A percentile compares a stretch with the other conserved stretches of the same genome.
Evolutionary conservation across 2,113 vertebrate species (phyloP).

Genomic region (Nothobranchius kuhntae): DNA sequence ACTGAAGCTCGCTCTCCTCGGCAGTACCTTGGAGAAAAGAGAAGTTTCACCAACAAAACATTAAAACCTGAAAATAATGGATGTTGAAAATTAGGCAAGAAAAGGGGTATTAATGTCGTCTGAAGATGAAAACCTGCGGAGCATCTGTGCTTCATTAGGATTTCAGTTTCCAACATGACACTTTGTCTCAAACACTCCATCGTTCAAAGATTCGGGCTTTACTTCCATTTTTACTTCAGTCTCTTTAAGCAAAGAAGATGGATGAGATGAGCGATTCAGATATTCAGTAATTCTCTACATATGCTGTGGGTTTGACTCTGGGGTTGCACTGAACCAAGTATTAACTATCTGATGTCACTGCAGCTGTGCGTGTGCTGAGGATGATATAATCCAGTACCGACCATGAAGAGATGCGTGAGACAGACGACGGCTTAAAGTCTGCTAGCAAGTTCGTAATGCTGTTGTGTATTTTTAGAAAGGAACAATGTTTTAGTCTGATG

Average conservation of each 20-base stretch:
- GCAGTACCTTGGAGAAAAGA: no score
- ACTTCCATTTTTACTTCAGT: slow-evolving; percentile 29
- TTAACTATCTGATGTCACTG: slow-evolving; percentile 63
- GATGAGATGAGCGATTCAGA: slow-evolving; percentile 65
- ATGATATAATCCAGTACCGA: slow-evolving; percentile 62
- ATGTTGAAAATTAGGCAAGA: neutral
- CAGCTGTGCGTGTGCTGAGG: slow-evolving; percentile 57
- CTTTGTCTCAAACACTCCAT: slow-evolving; percentile 31
- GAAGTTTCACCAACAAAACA: neutral
- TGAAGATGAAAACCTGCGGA: neutral
- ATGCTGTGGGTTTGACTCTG: slow-evolving; percentile 50
- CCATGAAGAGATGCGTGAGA: slow-evolving; percentile 48
- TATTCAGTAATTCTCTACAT: slow-evolving; percentile 63
- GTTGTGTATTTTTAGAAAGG: slow-evolving; percentile 1
- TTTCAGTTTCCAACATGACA: slow-evolving; percentile 22
- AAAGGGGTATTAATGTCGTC: neutral
- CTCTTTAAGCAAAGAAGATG: slow-evolving; percentile 44
- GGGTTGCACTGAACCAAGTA: slow-evolving; percentile 29
- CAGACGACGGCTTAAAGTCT: slow-evolving; percentile 30
- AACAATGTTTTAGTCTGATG: neutral
- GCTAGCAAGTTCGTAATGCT: neutral
- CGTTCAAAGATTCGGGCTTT: slow-evolving; percentile 17
- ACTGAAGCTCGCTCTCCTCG: no score
- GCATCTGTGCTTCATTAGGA: slow-evolving; percentile 25
- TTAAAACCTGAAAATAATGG: neutral